These are phyloP conservation scores for Kuschelorhynchus macadamiae DNA, from an alignment of 2,888 invertebrate species.

Conservation along the genomic window DNA sequence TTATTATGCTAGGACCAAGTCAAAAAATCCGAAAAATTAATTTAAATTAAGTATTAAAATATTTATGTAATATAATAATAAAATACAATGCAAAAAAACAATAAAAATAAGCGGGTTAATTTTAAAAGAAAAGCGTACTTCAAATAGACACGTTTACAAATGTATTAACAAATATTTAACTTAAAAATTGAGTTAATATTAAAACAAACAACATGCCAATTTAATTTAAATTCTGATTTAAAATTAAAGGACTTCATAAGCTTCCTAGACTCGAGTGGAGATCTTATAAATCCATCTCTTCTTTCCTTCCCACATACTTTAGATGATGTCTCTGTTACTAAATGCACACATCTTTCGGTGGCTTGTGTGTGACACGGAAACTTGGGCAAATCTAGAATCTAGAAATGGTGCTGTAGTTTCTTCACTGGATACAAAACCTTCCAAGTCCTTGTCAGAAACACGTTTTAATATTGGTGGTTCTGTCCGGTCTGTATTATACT, in stretches of 20 bases:
- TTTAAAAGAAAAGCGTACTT: no score
- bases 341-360: slow-evolving; percentile 7
- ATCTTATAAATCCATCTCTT: slow-evolving; percentile 13
- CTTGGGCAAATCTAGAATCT: neutral
- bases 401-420: slow-evolving; percentile 5
- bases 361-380: slow-evolving; percentile 17
- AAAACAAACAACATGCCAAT: slow-evolving; percentile 7
- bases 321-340: slow-evolving; percentile 18
- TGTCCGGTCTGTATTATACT: no score
- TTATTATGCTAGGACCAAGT: no score
- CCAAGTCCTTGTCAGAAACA: slow-evolving; percentile 16
- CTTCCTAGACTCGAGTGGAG: slow-evolving; percentile 9
- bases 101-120: no score
- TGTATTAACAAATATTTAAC: no score
- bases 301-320: slow-evolving; percentile 12
- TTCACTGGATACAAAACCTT: slow-evolving; percentile 12
- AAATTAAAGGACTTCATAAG: slow-evolving; percentile 15
- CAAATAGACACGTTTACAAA: no score
- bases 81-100: no score
- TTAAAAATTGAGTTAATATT: no score
- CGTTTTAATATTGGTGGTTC: slow-evolving; percentile 24
- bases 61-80: no score
- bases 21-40: no score
- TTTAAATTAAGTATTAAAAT: no score
- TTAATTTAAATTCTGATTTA: slow-evolving; percentile 10